Evolutionary conservation across 23 tunicate species (phyloP).

Genomic region (Phallusia fumigata): DNA sequence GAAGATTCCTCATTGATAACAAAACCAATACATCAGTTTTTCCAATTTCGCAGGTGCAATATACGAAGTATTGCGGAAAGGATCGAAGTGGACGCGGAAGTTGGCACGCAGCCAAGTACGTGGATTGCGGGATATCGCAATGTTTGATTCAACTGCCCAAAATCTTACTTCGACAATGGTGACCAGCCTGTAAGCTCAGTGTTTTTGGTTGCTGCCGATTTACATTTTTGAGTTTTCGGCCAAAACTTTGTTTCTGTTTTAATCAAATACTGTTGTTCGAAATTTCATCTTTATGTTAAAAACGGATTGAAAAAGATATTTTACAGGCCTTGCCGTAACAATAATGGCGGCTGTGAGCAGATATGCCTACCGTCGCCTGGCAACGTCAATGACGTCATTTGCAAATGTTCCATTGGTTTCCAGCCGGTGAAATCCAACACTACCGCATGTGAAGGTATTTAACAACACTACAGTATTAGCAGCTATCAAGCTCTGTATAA

Average conservation of each 20-base stretch:
- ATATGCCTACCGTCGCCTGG: constrained; percentile 46
- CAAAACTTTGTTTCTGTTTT: too few species aligned
- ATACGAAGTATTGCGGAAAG: not conserved
- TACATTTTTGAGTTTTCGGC: too few species aligned
- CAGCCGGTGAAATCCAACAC: not conserved
- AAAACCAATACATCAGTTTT: not conserved
- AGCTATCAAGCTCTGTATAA: too few species aligned
- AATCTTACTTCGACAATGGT: not conserved
- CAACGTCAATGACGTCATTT: not conserved
- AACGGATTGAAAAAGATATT: too few species aligned
- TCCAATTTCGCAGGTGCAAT: not conserved
- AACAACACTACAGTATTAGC: too few species aligned
- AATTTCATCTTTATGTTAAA: too few species aligned
- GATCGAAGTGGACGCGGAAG: not conserved
- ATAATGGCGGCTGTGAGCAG: constrained; percentile 60
- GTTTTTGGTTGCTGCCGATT: not conserved
- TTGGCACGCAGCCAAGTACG: not conserved
- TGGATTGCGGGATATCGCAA: not conserved
- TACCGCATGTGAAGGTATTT: constrained; percentile 24
- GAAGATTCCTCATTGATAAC: too few species aligned
- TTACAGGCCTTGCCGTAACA: constrained; percentile 37
- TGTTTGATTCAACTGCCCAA: not conserved
- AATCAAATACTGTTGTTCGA: too few species aligned
- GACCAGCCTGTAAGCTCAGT: not conserved
- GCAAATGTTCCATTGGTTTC: constrained; percentile 39